Conservation (phyloP, 2,797 vertebrate genomes). For the Pseudomugil tenellus region DNA sequence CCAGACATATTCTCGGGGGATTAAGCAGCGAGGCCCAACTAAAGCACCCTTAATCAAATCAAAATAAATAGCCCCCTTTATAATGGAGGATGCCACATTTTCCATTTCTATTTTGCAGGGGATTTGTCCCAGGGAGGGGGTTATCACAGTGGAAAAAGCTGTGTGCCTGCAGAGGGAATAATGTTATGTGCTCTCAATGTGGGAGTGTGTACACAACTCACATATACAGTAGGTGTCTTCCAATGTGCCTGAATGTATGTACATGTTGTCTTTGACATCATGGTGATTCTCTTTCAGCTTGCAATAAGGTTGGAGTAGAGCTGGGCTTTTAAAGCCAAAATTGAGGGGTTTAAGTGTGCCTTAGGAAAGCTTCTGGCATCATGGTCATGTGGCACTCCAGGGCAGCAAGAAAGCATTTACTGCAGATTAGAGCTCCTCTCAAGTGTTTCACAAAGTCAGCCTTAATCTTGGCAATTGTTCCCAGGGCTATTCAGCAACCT, state of each 20-base stretch:
- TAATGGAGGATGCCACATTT: constrained; percentile 75
- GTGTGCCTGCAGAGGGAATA: constrained; percentile 49
- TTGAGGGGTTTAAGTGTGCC: constrained; percentile 76
- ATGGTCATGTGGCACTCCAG: constrained; percentile 64
- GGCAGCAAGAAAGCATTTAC: constrained; percentile 78
- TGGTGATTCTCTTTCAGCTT: constrained; percentile 50
- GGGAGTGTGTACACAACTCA: constrained; percentile 20
- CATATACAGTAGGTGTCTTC: constrained; percentile 36
- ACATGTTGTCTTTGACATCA: constrained; percentile 58
- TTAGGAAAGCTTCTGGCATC: constrained; percentile 72
- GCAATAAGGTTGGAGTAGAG: constrained; percentile 56
- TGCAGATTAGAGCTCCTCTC: constrained; percentile 79
- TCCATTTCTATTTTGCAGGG: constrained; percentile 74
- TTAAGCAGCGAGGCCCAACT: constrained; percentile 80
- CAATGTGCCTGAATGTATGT: constrained; percentile 39
- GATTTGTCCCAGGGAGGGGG: constrained; percentile 74
- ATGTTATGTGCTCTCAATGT: constrained; percentile 22
- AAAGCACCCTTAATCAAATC: constrained; percentile 85
- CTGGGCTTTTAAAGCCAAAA: constrained; percentile 69
- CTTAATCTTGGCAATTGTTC: constrained; percentile 75
- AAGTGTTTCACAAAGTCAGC: constrained; percentile 77
- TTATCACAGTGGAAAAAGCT: constrained; percentile 54
- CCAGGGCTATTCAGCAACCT: constrained; percentile 65
- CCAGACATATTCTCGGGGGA: constrained; percentile 84
- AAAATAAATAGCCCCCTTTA: constrained; percentile 82